Conservation (phyloP, 1,140 invertebrate genomes). For the Heliconius hewitsoni region DNA sequence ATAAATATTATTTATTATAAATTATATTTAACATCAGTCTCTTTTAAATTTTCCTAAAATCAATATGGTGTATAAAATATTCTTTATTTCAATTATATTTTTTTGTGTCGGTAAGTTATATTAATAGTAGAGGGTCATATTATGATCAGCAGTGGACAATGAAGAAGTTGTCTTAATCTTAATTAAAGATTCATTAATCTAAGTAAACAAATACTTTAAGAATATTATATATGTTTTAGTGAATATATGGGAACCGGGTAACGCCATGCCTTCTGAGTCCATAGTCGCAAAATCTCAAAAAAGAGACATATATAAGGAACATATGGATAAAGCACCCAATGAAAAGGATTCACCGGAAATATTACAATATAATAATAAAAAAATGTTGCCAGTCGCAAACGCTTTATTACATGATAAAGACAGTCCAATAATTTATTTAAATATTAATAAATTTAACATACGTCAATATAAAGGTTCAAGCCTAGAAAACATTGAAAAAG, state of each 20-base stretch:
- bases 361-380: background rate
- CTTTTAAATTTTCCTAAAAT: background rate
- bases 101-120: background rate
- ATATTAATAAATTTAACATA: background rate
- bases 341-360: background rate
- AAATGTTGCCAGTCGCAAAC: background rate
- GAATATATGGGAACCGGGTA: background rate
- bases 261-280: background rate
- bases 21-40: background rate
- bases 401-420: background rate
- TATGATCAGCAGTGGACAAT: too few relatives aligned
- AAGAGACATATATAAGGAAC: background rate
- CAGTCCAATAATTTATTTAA: background rate
- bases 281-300: background rate
- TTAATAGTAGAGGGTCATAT: too few relatives aligned
- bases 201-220: background rate
- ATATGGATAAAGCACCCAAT: background rate
- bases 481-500: background rate
- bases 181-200: too few relatives aligned
- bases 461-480: background rate
- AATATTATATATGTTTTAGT: background rate
- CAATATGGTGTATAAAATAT: background rate
- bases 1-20: conserved; percentile 24
- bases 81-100: background rate
- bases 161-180: too few relatives aligned